These are phyloP conservation scores for Equus quagga DNA, from an alignment of 2,113 vertebrate genomes.

Conservation along the genomic window DNA sequence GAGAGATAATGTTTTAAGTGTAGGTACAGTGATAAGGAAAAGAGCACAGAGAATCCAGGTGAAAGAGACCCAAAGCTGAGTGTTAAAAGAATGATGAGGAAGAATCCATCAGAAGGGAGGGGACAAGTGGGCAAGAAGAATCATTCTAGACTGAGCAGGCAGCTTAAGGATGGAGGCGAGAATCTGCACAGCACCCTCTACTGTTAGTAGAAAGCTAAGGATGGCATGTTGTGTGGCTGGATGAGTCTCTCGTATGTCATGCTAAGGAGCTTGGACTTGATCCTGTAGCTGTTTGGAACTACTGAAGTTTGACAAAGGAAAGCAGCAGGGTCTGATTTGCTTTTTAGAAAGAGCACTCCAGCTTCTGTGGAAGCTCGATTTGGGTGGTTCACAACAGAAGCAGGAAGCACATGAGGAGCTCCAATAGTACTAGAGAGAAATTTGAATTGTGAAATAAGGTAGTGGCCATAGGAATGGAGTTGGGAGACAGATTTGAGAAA, in stretches of 20 bases:
- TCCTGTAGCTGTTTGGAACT: background rate
- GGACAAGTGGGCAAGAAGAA: background rate
- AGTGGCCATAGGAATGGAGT: background rate
- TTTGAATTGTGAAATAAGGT: background rate
- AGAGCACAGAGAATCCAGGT: background rate
- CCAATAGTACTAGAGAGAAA: background rate
- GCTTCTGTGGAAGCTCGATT: background rate
- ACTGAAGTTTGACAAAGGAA: slow-evolving; percentile 36
- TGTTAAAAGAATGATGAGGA: background rate
- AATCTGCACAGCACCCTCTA: background rate
- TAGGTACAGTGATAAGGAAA: background rate
- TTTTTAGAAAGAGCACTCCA: background rate
- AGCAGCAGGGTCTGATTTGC: background rate
- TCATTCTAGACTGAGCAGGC: background rate
- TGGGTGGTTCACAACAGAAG: background rate
- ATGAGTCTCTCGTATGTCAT: background rate
- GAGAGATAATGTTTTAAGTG: background rate
- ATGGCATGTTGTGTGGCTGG: fast-evolving
- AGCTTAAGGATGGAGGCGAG: background rate
- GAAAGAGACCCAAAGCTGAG: background rate
- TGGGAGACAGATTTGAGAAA: background rate
- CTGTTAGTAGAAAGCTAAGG: background rate
- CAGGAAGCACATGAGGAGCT: background rate
- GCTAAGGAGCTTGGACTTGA: background rate
- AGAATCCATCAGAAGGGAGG: background rate